Evolutionary conservation across 2,797 vertebrate genomes (phyloP).

Genomic region (Neostethus bicornis): DNA sequence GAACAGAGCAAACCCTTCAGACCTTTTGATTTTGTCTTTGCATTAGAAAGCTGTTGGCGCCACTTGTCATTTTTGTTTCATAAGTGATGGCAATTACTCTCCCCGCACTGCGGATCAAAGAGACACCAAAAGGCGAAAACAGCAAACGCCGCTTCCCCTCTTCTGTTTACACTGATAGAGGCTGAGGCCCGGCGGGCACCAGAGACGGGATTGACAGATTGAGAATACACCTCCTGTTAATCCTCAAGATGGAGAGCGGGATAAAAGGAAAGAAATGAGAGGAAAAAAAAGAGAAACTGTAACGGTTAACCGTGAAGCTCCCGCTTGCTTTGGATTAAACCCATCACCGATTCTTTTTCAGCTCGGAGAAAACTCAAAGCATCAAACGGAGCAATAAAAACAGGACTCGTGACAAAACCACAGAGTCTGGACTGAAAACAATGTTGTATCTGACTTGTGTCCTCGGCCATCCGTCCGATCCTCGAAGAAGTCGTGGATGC

Average conservation of each 20-base stretch:
- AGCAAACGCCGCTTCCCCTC: slow-evolving; percentile 56
- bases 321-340: slow-evolving; percentile 69
- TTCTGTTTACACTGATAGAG: slow-evolving; percentile 71
- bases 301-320: slow-evolving; percentile 47
- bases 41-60: slow-evolving; percentile 59
- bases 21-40: slow-evolving; percentile 53
- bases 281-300: slow-evolving; percentile 43
- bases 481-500: too few species aligned
- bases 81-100: slow-evolving; percentile 74
- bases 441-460: too few species aligned
- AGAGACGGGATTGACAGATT: slow-evolving; percentile 68
- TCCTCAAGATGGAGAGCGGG: slow-evolving; percentile 21
- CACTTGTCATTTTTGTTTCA: slow-evolving; percentile 67
- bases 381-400: slow-evolving; percentile 50
- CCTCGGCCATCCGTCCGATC: too few species aligned
- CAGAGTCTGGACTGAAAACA: slow-evolving; percentile 43
- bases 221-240: slow-evolving; percentile 66
- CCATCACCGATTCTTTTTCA: slow-evolving; percentile 67
- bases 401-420: slow-evolving; percentile 33
- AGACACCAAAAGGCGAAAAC: slow-evolving; percentile 66
- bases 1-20: slow-evolving; percentile 1
- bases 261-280: slow-evolving; percentile 12
- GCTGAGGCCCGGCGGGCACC: slow-evolving; percentile 57
- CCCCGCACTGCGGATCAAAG: slow-evolving; percentile 69
- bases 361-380: slow-evolving; percentile 43